Evolutionary conservation across 2,888 invertebrate species (phyloP).

Genomic region (Drosophila pegasa): DNA sequence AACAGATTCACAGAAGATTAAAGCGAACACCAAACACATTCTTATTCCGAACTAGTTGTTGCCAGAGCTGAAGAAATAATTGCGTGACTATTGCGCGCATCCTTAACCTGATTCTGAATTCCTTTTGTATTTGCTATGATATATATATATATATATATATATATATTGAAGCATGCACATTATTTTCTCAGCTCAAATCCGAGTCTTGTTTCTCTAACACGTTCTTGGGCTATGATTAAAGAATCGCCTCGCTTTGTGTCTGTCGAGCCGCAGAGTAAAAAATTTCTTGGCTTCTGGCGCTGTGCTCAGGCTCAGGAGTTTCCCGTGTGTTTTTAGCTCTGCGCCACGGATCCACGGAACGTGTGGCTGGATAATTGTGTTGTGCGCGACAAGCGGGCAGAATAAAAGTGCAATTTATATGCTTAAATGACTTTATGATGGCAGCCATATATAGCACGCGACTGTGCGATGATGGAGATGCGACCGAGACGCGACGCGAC

Average conservation of each 20-base stretch:
- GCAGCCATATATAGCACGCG: constrained; percentile 20
- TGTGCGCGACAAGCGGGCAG: constrained; percentile 59
- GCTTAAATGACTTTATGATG: constrained; percentile 79
- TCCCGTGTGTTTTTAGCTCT: constrained; percentile 19
- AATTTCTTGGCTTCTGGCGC: constrained; percentile 2
- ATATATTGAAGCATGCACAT: neutral
- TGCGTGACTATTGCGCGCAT: neutral
- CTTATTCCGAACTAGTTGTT: constrained; percentile 2
- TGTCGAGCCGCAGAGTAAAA: constrained; percentile 1
- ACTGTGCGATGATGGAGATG: constrained; percentile 1
- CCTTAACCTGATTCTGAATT: constrained; percentile 7
- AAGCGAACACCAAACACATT: neutral
- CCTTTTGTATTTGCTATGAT: neutral
- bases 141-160: no score
- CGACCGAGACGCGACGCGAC: neutral
- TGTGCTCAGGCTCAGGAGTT: constrained; percentile 9
- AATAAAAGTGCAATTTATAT: constrained; percentile 78
- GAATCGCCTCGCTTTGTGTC: constrained; percentile 13
- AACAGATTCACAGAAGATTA: neutral
- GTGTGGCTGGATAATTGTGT: constrained; percentile 66
- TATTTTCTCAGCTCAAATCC: neutral
- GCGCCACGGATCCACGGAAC: constrained; percentile 18
- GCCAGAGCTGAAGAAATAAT: neutral
- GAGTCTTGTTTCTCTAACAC: constrained; percentile 18
- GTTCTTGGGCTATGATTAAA: constrained; percentile 29